Percentiles rank a stretch among this genome's conserved stretches.
Conservation (phyloP, 2,797 vertebrate genomes). For the Bradypodion pumilum region DNA sequence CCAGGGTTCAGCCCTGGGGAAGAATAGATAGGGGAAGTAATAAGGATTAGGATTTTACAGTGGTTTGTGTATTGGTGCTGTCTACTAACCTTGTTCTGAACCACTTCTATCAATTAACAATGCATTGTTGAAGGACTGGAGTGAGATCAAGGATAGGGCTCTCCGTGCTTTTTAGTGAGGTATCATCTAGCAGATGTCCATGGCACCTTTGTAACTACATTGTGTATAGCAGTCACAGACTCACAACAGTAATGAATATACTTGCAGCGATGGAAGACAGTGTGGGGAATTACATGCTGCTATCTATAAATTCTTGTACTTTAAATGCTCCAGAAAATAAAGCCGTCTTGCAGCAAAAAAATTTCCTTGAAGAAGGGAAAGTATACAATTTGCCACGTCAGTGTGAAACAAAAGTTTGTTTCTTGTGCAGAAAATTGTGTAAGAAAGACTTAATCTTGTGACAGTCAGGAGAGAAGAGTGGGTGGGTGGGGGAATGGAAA, state of each 20-base stretch:
- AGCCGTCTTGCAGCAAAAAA: background rate
- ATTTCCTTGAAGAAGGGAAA: background rate
- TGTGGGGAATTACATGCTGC: background rate
- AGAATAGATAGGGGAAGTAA: background rate
- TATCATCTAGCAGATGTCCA: background rate
- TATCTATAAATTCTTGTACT: background rate
- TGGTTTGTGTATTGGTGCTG: background rate
- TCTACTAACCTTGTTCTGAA: background rate
- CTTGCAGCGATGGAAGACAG: background rate
- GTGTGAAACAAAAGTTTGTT: background rate
- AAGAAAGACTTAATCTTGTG: background rate
- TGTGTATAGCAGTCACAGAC: background rate
- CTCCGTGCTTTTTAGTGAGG: background rate
- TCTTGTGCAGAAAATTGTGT: background rate
- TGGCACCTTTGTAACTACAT: background rate
- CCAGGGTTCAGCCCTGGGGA: too few species aligned
- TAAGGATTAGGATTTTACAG: background rate
- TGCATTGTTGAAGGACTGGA: background rate
- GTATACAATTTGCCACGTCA: background rate
- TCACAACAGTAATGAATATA: slow-evolving; percentile 1
- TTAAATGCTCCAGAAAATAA: background rate
- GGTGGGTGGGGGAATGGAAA: background rate
- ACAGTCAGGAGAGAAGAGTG: too few species aligned
- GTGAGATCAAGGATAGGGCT: background rate
- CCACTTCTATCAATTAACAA: background rate